Base-by-base conservation (phyloP, 2,888 invertebrate species). In the Rhamphomyia laevipes region DNA sequence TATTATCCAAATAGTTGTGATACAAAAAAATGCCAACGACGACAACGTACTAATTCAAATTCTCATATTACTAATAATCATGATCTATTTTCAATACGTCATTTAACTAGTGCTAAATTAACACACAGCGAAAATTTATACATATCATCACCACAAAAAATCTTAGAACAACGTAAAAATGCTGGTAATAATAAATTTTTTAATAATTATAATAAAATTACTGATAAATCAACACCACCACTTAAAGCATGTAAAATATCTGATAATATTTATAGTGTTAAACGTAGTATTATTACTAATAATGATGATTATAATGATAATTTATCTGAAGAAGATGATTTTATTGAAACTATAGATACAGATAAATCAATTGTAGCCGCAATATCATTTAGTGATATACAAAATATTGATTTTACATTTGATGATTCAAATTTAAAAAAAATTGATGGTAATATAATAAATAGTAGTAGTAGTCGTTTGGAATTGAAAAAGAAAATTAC, bases 1-100 rank as follows among this genome's bases (percentile, higher is more conserved):
- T 71, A 71, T 49, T 70, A 68, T 59, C 71, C 71, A 13, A 71
- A 71, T 48, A 64, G 63, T 50, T 66, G 64, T 51, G 67, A 67
- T 53, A 65, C 63, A 1, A 46, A 58, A 4, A 67, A 64, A 56
- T 59, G 58, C 35, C 61, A 61, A 23, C 60, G 64, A 6, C 51
- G 44, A 40, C 15, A 50, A 37, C 10, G 43, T 18, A 35, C 18
- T 23, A 23, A 46, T 17, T 47, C 30, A 55, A 18, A 43, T n/a
- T 41, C 18, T 13, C n/a, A 23, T 15, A 43, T 37, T 9, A 38
- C 54, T n/a, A 51, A 59, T 48, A 51, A 59, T 48, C 33, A 54
- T 12, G 15, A 17, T 47, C 53, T 11, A 60, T 58, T 4, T 54
- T 66, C 13, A 27, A 18, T 30, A 15, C 61, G 64, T 15, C 62